A percentile compares a stretch with the other conserved stretches of the same genome.
Evolutionary conservation across 2,113 vertebrate species (phyloP).

Genomic region (Neotoma lepida): DNA sequence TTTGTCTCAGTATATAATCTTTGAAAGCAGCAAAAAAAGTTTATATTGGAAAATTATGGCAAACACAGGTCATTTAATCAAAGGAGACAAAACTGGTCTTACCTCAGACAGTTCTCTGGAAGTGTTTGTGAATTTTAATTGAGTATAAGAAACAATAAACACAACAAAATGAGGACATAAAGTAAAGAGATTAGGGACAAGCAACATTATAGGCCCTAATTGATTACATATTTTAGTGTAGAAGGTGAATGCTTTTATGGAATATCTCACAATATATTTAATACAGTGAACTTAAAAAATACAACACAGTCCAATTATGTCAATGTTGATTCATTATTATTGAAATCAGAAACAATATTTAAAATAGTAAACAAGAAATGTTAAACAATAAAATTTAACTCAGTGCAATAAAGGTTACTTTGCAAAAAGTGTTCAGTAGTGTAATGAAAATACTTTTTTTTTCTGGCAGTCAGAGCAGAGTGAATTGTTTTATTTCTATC

Average conservation of each 20-base stretch:
- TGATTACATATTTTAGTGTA: not conserved
- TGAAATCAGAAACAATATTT: not conserved
- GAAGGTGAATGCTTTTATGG: not conserved
- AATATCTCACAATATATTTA: not conserved
- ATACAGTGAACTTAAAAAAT: not conserved
- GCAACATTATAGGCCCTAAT: not conserved
- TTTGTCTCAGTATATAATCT: not conserved
- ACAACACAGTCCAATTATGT: not conserved
- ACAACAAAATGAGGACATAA: not conserved
- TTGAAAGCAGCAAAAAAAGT: not conserved
- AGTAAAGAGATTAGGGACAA: not conserved
- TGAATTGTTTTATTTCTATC: not conserved
- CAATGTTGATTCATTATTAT: not conserved
- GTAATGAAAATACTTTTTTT: not conserved
- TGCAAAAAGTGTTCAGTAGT: not conserved
- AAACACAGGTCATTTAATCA: not conserved
- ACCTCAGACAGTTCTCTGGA: not conserved
- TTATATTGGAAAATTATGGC: not conserved
- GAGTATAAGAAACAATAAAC: not conserved
- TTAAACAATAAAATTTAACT: not conserved
- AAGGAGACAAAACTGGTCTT: not conserved
- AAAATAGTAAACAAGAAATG: not conserved
- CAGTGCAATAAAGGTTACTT: not conserved
- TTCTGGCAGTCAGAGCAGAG: not conserved
- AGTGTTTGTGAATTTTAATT: not conserved